Evolutionary conservation across 1,140 invertebrate species (phyloP).

Genomic region (Pissodes strobi): DNA sequence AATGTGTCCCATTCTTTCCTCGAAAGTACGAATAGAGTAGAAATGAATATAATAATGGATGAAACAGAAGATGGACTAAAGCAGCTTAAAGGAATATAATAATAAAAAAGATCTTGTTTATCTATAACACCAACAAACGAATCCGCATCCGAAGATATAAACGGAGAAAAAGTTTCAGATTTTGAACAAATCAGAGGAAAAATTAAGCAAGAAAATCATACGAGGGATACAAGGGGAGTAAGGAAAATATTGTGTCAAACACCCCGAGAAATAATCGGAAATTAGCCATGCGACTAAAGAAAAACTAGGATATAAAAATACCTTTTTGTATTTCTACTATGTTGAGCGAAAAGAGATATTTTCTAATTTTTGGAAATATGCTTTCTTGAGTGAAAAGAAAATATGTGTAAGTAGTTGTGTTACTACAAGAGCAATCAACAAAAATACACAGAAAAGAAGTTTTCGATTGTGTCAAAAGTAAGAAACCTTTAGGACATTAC

Average conservation of each 20-base stretch:
- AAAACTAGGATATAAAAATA: neutral
- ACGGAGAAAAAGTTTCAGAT: too few species aligned
- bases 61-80: too few species aligned
- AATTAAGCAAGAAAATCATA: too few species aligned
- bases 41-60: too few species aligned
- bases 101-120: too few species aligned
- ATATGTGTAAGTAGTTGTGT: neutral
- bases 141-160: too few species aligned
- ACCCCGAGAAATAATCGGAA: neutral
- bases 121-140: too few species aligned
- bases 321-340: neutral
- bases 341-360: neutral
- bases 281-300: neutral
- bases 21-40: too few species aligned
- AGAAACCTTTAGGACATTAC: neutral
- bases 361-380: neutral
- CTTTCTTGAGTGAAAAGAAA: neutral
- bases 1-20: too few species aligned
- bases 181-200: too few species aligned
- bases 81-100: too few species aligned
- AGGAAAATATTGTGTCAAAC: neutral
- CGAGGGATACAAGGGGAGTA: slow-evolving; percentile 1
- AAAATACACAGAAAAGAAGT: neutral
- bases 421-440: too few species aligned
- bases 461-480: neutral